Evolutionary conservation across 2,113 vertebrate species (phyloP), one percentile per base, ranked within the genome.

Genomic region (Erinaceus europaeus): DNA sequence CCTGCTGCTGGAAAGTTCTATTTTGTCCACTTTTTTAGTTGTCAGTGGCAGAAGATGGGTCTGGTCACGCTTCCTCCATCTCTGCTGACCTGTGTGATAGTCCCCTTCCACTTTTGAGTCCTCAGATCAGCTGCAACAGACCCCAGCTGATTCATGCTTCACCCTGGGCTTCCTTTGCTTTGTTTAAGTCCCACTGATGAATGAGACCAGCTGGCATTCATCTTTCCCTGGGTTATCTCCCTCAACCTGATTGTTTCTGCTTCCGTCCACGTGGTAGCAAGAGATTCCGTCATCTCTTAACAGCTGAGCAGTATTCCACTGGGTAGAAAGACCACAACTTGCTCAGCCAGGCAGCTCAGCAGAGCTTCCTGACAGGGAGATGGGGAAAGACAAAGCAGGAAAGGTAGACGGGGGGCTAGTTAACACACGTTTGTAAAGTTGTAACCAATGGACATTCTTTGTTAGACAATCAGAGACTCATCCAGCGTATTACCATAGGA

Each of bases 131-230:
- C 64, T 25, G 48, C 53, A 53, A 4, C 1, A 1, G 14, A 32
- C 14, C 64, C 38, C 52, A 5, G 4, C 52, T 34, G 4, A 10
- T 9, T 79, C 46, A 10, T n/a, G 46, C 4, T 15, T 1, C 9
- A 15, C 1, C 14, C 46, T n/a, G 14, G 0, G 20, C 27, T 50
- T 84, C 1, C 0, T 20, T n/a, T n/a, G n/a, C n/a, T n/a, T n/a
- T n/a, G n/a, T n/a, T n/a, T n/a, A n/a, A n/a, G n/a, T n/a, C n/a
- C n/a, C n/a, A n/a, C n/a, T n/a, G n/a, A n/a, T n/a, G n/a, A n/a
- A n/a, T n/a, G n/a, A n/a, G n/a, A n/a, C n/a, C n/a, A n/a, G n/a
- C n/a, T n/a, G n/a, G n/a, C n/a, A n/a, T n/a, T n/a, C n/a, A n/a
- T n/a, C n/a, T n/a, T n/a, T n/a, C n/a, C n/a, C n/a, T n/a, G n/a